phyloP scores from a whole-genome alignment of 2,888 invertebrate genomes.

The Micropterix aruncella region DNA sequence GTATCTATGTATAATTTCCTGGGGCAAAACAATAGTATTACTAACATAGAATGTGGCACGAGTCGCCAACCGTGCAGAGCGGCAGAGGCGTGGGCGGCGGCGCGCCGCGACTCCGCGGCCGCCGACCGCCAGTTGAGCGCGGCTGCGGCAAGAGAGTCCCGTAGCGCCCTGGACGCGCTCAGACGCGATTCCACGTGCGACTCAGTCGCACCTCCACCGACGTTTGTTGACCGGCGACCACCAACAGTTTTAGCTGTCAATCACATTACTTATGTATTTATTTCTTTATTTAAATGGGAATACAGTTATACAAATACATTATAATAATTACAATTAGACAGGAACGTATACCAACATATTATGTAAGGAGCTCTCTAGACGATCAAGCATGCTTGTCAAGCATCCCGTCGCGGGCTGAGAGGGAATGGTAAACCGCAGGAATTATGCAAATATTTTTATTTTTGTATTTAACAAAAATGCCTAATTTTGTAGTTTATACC shows the following conservation, averaged over 20 bases:
- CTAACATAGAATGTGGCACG: constrained; percentile 29
- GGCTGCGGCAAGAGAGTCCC: constrained; percentile 28
- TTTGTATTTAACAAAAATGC: too few relatives aligned
- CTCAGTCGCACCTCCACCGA: neutral
- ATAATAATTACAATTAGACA: too few relatives aligned
- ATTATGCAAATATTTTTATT: too few relatives aligned
- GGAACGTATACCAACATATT: too few relatives aligned
- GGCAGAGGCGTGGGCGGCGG: constrained; percentile 24
- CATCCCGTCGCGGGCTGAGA: too few relatives aligned
- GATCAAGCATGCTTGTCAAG: too few relatives aligned
- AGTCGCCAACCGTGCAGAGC: constrained; percentile 33
- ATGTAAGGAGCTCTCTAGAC: too few relatives aligned
- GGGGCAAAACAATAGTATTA: too few relatives aligned
- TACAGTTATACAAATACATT: neutral
- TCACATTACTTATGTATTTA: neutral
- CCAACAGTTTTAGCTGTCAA: neutral
- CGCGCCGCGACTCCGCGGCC: constrained; percentile 26
- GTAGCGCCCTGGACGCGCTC: constrained; percentile 21
- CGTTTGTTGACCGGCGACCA: neutral
- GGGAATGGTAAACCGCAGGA: too few relatives aligned
- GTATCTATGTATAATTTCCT: too few relatives aligned
- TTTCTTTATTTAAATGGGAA: neutral
- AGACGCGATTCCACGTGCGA: constrained; percentile 14
- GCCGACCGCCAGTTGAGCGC: constrained; percentile 26
- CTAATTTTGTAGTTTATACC: too few relatives aligned